phyloP scores from a whole-genome alignment of 1,140 invertebrate species.

The Dryas iulia region DNA sequence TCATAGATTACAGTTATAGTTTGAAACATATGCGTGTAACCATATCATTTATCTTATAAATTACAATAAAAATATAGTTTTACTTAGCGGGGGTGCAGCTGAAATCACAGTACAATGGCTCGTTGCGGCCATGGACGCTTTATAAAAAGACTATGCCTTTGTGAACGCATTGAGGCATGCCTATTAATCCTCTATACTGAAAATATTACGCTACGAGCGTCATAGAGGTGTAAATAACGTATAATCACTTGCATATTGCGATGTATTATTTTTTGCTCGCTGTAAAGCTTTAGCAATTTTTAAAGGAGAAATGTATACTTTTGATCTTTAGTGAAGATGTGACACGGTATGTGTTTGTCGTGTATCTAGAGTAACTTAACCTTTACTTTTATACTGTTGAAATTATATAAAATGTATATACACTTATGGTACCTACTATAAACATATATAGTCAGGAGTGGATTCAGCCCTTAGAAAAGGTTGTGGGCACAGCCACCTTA shows the following conservation, averaged over 20 bases:
- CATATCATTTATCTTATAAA: background rate
- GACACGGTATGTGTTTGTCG: background rate
- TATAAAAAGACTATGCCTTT: constrained; percentile 63
- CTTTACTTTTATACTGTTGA: too few relatives aligned
- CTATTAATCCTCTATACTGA: constrained; percentile 59
- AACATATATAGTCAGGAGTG: too few relatives aligned
- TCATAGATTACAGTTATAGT: background rate
- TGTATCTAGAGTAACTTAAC: too few relatives aligned
- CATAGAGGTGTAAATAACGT: constrained; percentile 34
- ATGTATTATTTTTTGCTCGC: constrained; percentile 6
- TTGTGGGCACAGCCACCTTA: too few relatives aligned
- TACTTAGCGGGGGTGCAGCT: constrained; percentile 30
- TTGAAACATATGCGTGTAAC: background rate
- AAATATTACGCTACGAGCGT: constrained; percentile 42
- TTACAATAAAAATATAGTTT: constrained; percentile 10
- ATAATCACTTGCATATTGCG: constrained; percentile 18
- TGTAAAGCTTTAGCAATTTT: background rate
- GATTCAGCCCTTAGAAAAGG: too few relatives aligned
- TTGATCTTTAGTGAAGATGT: background rate
- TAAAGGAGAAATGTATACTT: background rate
- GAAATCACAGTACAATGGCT: constrained; percentile 50
- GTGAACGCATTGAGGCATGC: constrained; percentile 54
- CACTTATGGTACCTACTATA: too few relatives aligned
- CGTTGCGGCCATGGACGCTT: constrained; percentile 43
- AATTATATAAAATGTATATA: too few relatives aligned